Conservation (phyloP, 2,888 invertebrate genomes). For the Germaria angustata region DNA sequence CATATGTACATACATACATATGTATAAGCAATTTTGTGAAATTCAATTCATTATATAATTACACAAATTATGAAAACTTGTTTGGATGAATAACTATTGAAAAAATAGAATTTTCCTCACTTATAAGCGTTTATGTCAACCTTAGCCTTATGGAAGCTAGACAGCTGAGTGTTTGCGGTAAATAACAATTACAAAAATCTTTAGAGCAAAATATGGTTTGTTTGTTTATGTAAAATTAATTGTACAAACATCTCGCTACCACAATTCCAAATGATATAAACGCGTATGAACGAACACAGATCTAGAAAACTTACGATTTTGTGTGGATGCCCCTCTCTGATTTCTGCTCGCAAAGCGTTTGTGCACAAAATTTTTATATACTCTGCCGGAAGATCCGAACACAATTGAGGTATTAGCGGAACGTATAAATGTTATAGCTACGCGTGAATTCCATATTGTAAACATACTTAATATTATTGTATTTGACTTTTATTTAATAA, state of each 20-base stretch:
- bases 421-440: constrained; percentile 73
- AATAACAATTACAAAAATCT: no score
- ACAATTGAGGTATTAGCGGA: constrained; percentile 45
- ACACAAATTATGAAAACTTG: neutral
- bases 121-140: no score
- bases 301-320: constrained; percentile 43
- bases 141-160: no score
- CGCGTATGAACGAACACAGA: no score
- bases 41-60: constrained; percentile 55
- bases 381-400: neutral
- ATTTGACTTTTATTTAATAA: constrained; percentile 60
- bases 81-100: no score
- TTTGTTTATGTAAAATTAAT: no score
- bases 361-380: constrained; percentile 21
- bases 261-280: no score
- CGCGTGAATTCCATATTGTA: constrained; percentile 75
- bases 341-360: constrained; percentile 27
- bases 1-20: no score
- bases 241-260: no score
- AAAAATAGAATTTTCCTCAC: no score
- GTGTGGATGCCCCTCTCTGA: constrained; percentile 36
- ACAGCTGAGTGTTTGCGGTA: no score
- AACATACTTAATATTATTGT: constrained; percentile 68
- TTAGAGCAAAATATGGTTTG: no score
- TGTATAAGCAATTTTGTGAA: constrained; percentile 45